phyloP scores from a whole-genome alignment of 1,140 invertebrate species.

The Saccostrea cuccullata region DNA sequence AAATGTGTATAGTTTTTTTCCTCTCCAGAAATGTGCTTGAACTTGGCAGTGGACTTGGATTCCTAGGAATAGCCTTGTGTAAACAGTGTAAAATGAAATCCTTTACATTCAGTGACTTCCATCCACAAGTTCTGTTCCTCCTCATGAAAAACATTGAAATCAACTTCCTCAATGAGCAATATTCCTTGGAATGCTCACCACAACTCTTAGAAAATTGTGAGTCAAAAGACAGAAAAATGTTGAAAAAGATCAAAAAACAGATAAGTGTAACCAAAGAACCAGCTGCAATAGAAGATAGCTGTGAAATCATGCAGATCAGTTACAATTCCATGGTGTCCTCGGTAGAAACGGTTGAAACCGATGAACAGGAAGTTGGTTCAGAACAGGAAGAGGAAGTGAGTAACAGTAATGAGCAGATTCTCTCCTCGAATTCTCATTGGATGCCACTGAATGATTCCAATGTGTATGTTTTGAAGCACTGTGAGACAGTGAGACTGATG shows the following conservation, averaged over 20 bases:
- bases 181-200: conserved; percentile 3
- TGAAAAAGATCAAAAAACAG: conserved; percentile 67
- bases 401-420: conserved; percentile 56
- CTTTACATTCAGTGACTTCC: conserved; percentile 73
- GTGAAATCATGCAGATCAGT: conserved; percentile 60
- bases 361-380: conserved; percentile 32
- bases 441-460: conserved; percentile 51
- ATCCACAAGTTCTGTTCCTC: conserved; percentile 70
- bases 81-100: conserved; percentile 62
- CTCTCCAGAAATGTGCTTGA: conserved; percentile 66
- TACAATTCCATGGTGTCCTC: conserved; percentile 54
- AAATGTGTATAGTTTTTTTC: conserved; percentile 37
- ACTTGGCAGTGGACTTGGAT: conserved; percentile 73
- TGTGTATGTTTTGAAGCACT: conserved; percentile 49
- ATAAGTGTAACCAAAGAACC: conserved; percentile 65
- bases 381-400: conserved; percentile 47
- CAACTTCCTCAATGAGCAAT: conserved; percentile 58
- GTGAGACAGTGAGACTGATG: conserved; percentile 58
- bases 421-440: conserved; percentile 60
- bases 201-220: conserved; percentile 30
- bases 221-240: conserved; percentile 64
- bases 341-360: conserved; percentile 37
- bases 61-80: conserved; percentile 71
- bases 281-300: conserved; percentile 37
- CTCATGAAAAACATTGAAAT: conserved; percentile 71